Percentiles rank a stretch among this genome's conserved stretches.
phyloP scores from a whole-genome alignment of 2,888 invertebrate species.

The Drosophila koepferae region DNA sequence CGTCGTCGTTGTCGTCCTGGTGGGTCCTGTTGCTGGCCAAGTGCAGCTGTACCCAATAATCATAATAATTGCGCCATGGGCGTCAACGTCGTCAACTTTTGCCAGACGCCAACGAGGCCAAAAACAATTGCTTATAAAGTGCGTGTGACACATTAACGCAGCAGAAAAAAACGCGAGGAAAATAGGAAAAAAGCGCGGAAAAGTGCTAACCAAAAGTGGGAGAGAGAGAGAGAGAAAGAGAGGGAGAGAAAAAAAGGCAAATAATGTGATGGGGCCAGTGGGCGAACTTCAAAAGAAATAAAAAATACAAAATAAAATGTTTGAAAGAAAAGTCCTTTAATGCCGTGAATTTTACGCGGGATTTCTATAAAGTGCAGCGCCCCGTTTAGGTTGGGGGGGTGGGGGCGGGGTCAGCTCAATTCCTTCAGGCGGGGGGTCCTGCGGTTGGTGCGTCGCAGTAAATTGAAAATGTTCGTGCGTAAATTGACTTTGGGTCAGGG shows the following conservation, averaged over 20 bases:
- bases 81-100: conserved; percentile 76
- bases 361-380: conserved; percentile 71
- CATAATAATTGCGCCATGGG: conserved; percentile 79
- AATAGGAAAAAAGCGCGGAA: conserved; percentile 56
- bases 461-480: conserved; percentile 81
- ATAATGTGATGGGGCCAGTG: conserved; percentile 64
- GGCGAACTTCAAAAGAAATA: conserved; percentile 78
- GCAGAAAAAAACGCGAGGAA: conserved; percentile 18
- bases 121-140: conserved; percentile 81
- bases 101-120: conserved; percentile 70
- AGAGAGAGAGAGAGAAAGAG: conserved; percentile 50
- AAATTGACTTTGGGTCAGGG: conserved; percentile 66
- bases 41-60: conserved; percentile 81
- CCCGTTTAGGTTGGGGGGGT: not conserved
- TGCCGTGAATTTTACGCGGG: conserved; percentile 78
- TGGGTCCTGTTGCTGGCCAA: conserved; percentile 51
- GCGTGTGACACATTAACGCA: conserved; percentile 83
- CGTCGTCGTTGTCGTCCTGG: conserved; percentile 43
- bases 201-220: conserved; percentile 45
- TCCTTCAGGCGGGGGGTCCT: conserved; percentile 32
- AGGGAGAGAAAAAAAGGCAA: conserved; percentile 64
- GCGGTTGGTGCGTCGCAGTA: conserved; percentile 67
- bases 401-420: conserved; percentile 9
- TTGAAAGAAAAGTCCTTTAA: conserved; percentile 70
- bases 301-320: conserved; percentile 46